phyloP scores from a whole-genome alignment of 2,888 invertebrate species.

The Hofmannophila pseudospretella region DNA sequence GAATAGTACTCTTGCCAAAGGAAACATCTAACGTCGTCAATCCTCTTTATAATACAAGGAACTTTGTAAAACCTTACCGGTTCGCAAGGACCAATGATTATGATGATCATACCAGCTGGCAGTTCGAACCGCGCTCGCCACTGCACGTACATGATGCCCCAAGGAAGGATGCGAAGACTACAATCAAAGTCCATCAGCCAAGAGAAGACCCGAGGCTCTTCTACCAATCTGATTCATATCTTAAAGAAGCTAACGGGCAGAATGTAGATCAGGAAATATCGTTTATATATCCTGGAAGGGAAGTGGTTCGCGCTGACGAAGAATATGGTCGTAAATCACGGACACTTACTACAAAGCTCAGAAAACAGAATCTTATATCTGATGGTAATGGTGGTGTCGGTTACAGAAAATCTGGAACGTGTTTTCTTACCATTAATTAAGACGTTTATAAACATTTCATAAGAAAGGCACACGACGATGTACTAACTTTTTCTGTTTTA shows the following conservation, averaged over 20 bases:
- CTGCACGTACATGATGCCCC: constrained; percentile 34
- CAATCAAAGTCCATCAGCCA: constrained; percentile 50
- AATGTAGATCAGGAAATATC: constrained; percentile 50
- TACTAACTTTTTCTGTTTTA: too few relatives aligned
- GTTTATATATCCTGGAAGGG: constrained; percentile 48
- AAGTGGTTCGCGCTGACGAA: constrained; percentile 39
- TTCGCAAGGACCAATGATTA: constrained; percentile 49
- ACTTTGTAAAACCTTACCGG: constrained; percentile 28
- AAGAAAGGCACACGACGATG: too few relatives aligned
- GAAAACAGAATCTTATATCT: constrained; percentile 20
- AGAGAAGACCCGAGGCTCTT: constrained; percentile 63
- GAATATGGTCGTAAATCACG: constrained; percentile 22
- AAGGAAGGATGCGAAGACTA: constrained; percentile 21
- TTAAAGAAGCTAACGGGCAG: constrained; percentile 52
- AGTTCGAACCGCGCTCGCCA: constrained; percentile 36
- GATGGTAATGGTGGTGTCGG: too few relatives aligned
- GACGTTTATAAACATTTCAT: too few relatives aligned
- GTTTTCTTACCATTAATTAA: too few relatives aligned
- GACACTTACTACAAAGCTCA: constrained; percentile 26
- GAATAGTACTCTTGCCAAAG: constrained; percentile 39
- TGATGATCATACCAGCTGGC: constrained; percentile 57
- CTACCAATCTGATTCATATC: constrained; percentile 65
- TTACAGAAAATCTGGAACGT: too few relatives aligned
- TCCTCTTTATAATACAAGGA: constrained; percentile 21
- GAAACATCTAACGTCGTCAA: constrained; percentile 18